These are phyloP conservation scores for Clitarchus hookeri DNA, from an alignment of 2,888 invertebrate genomes.

Conservation along the genomic window DNA sequence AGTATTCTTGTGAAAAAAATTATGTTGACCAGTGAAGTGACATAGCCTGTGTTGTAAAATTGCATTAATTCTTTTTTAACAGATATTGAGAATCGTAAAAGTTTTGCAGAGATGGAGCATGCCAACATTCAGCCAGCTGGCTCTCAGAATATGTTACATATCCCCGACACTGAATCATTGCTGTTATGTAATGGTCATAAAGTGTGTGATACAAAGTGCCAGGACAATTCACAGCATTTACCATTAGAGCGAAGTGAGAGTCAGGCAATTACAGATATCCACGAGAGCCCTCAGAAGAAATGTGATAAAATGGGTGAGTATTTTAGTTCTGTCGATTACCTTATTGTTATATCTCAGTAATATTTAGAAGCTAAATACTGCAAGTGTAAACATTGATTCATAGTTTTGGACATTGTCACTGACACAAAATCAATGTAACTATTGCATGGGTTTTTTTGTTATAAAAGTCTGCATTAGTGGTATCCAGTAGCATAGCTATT, in stretches of 20 bases:
- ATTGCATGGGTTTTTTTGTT: too few species aligned
- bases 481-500: too few species aligned
- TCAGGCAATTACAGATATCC: conserved; percentile 34
- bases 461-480: too few species aligned
- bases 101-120: conserved; percentile 51
- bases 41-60: too few species aligned
- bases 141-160: conserved; percentile 39
- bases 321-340: too few species aligned
- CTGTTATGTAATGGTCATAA: conserved; percentile 42
- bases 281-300: not conserved
- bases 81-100: conserved; percentile 50
- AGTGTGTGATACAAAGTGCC: not conserved
- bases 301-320: not conserved
- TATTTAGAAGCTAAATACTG: too few species aligned
- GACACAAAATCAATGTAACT: too few species aligned
- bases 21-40: too few species aligned
- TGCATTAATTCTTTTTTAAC: not conserved
- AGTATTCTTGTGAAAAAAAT: too few species aligned
- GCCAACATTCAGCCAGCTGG: conserved; percentile 49
- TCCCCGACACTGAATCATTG: conserved; percentile 32
- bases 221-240: conserved; percentile 27
- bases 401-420: too few species aligned
- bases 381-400: too few species aligned
- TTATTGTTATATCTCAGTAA: too few species aligned
- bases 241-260: conserved; percentile 42